phyloP scores from a whole-genome alignment of 2,797 vertebrate genomes.

The Sphenopsis melanotis region DNA sequence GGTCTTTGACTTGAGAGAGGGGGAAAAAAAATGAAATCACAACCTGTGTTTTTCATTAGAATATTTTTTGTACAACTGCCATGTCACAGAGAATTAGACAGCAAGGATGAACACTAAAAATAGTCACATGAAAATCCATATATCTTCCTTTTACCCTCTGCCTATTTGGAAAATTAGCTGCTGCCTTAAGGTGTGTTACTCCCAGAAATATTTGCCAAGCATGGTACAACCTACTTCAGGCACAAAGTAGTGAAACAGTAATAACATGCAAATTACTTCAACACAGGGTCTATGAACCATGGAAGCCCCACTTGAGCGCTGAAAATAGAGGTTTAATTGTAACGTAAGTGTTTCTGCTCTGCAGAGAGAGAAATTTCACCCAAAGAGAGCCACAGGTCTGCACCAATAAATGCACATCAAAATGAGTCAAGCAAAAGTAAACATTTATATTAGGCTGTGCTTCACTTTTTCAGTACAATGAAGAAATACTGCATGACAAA shows the following conservation, averaged over 20 bases:
- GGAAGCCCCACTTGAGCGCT: not conserved
- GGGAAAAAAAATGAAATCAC: not conserved
- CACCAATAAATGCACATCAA: not conserved
- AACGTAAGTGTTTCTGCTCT: not conserved
- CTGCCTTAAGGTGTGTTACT: not conserved
- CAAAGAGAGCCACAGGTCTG: not conserved
- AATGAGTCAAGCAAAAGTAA: not conserved
- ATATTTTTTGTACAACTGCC: not conserved
- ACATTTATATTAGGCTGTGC: not conserved
- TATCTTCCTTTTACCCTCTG: not conserved
- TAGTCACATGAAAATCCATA: not conserved
- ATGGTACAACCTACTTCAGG: not conserved
- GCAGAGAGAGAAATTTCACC: not conserved
- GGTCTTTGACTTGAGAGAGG: not conserved
- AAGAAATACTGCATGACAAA: not conserved
- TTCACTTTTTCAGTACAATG: not conserved
- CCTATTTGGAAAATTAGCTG: not conserved
- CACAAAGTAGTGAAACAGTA: not conserved
- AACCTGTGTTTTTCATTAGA: not conserved
- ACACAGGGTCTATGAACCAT: not conserved
- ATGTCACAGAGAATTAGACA: not conserved
- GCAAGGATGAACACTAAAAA: not conserved
- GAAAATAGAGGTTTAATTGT: constrained; percentile 19
- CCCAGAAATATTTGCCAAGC: not conserved
- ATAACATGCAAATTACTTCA: not conserved